These are phyloP conservation scores for Drosophila parthenogenetica DNA, from an alignment of 2,888 invertebrate species.

Conservation along the genomic window DNA sequence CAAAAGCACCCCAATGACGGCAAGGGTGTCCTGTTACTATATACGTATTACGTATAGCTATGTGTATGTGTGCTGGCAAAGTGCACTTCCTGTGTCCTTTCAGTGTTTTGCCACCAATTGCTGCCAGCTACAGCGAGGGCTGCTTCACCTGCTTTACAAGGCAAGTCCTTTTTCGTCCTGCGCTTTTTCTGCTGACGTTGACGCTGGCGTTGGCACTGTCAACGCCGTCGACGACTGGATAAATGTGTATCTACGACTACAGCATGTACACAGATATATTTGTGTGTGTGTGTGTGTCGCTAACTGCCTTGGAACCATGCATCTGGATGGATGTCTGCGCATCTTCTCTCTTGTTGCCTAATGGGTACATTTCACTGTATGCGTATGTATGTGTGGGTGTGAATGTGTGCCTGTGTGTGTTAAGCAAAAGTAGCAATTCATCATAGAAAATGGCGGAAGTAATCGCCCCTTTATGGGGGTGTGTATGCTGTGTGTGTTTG, in stretches of 20 bases:
- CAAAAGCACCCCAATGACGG: constrained; percentile 76
- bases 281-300: constrained; percentile 37
- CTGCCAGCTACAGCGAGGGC: constrained; percentile 48
- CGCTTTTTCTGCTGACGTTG: constrained; percentile 57
- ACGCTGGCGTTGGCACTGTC: constrained; percentile 63
- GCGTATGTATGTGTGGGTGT: constrained; percentile 15
- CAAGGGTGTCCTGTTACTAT: constrained; percentile 53
- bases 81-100: constrained; percentile 76
- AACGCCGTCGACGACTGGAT: constrained; percentile 75
- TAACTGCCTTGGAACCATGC: constrained; percentile 47
- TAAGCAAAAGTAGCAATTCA: constrained; percentile 82
- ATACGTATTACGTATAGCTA: constrained; percentile 16
- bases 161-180: constrained; percentile 35
- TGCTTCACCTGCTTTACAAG: constrained; percentile 73
- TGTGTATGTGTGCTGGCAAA: constrained; percentile 51
- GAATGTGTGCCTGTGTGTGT: constrained; percentile 41
- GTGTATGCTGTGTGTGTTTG: constrained; percentile 29
- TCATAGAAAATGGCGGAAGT: constrained; percentile 84
- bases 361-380: constrained; percentile 38
- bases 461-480: constrained; percentile 72
- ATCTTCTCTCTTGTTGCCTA: constrained; percentile 58
- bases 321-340: constrained; percentile 65
- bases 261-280: constrained; percentile 10
- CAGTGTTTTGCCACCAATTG: constrained; percentile 71
- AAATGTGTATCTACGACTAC: constrained; percentile 68